These are phyloP conservation scores for Neopelma chrysocephalum DNA, from an alignment of 2,797 vertebrate species.

Conservation along the genomic window DNA sequence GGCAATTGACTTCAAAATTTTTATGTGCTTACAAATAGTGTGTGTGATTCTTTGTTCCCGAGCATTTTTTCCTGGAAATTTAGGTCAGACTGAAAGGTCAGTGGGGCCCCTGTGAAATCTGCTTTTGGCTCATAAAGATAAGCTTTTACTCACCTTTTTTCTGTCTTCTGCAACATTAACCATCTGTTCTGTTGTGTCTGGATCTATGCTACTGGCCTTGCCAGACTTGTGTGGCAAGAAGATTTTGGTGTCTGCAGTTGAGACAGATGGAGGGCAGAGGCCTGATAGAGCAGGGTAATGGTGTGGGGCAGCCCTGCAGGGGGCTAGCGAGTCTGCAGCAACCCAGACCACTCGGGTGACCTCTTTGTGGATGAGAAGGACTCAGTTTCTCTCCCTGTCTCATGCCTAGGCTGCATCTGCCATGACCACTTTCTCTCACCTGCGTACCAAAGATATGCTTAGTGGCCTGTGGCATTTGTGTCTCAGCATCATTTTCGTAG, in stretches of 20 bases:
- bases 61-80: neutral
- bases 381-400: neutral
- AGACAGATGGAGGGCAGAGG: neutral
- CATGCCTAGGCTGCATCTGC: neutral
- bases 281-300: rapidly evolving
- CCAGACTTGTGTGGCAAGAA: neutral
- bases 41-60: neutral
- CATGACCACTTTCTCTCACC: neutral
- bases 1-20: neutral
- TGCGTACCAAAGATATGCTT: rapidly evolving
- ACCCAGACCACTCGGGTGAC: neutral
- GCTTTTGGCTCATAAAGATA: neutral
- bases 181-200: neutral
- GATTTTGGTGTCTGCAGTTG: rapidly evolving
- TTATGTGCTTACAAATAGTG: rapidly evolving
- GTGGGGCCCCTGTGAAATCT: neutral
- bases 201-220: neutral
- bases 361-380: neutral
- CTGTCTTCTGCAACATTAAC: neutral
- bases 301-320: neutral
- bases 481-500: neutral
- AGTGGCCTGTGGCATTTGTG: neutral
- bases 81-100: neutral
- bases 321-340: rapidly evolving
- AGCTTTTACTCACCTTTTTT: neutral